These are phyloP conservation scores for Promerops cafer DNA, from an alignment of 2,113 vertebrate genomes.

Conservation along the genomic window DNA sequence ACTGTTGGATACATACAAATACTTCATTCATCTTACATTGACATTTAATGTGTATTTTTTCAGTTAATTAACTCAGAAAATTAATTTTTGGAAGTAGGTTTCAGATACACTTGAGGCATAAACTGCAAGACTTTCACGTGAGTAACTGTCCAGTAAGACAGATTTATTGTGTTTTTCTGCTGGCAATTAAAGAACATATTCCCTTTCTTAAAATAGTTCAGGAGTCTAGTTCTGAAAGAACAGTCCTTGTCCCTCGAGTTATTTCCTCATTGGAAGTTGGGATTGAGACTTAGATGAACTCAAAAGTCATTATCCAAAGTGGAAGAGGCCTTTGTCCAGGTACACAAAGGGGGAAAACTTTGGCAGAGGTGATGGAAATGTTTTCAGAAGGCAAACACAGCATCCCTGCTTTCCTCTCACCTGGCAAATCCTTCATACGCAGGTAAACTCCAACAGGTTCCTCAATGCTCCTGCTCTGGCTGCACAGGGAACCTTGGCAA, in stretches of 20 bases:
- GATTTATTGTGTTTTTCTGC: not conserved
- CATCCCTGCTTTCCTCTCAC: not conserved
- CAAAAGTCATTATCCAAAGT: not conserved
- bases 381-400: not conserved
- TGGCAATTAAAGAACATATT: not conserved
- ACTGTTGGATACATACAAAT: not conserved
- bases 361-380: not conserved
- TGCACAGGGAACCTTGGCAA: not conserved
- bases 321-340: not conserved
- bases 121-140: not conserved
- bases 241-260: not conserved
- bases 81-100: not conserved
- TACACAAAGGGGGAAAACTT: not conserved
- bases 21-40: not conserved
- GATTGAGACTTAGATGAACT: not conserved
- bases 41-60: not conserved
- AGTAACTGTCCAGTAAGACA: not conserved
- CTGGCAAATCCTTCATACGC: rapidly evolving
- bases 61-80: not conserved
- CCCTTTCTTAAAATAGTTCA: not conserved
- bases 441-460: not conserved
- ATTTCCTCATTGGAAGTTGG: not conserved
- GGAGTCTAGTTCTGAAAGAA: not conserved
- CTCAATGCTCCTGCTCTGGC: not conserved
- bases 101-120: not conserved